Evolutionary conservation across 2,888 invertebrate species (phyloP), one percentile per base, ranked within the genome.

Genomic region (Lasioglossum lativentre): DNA sequence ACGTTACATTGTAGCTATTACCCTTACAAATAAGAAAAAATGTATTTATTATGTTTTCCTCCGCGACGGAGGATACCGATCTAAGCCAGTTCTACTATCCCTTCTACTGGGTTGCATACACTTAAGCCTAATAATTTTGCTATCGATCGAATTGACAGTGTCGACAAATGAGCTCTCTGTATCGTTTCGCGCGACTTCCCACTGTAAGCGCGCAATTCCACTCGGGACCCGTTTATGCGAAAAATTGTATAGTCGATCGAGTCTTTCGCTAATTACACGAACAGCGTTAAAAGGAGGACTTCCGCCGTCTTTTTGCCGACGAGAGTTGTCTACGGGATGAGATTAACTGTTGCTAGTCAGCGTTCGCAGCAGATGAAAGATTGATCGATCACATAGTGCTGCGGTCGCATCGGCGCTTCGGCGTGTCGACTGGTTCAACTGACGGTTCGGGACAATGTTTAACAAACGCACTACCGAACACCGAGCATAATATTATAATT

Each of bases 401-500:
- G 47, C n/a, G 68, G 47, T 63, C 63, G 19, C 63, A 63, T 63
- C 63, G 68, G 38, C 77, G 68, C 52, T 77, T 70, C 68, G 40
- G 23, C 30, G 66, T 30, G 63, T 63, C 27, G 47, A 70, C 66
- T 47, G 38, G 38, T 38, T 70, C 23, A 47, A 77, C 68, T 68
- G 47, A 47, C 45, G 63, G 27, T 45, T 45, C 66, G 45, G 40
- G 76, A 66, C 42, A 45, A 34, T 23, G 30, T 76, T 66, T 76
- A 76, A 76, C 76, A 42, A 76, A 66, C 76, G 47, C 16, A 76
- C 66, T 66, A 66, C 45, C 66, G 63, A 75, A 47, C 47, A 34
- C 66, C 47, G 40, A 47, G 30, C 23, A 27, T 78, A 78, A 84
- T 77, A 72, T 75, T 84, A 75, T 84, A 84, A 84, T 85, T 83